Conservation (phyloP, 2,113 vertebrate genomes). For the Zosterops japonicus region DNA sequence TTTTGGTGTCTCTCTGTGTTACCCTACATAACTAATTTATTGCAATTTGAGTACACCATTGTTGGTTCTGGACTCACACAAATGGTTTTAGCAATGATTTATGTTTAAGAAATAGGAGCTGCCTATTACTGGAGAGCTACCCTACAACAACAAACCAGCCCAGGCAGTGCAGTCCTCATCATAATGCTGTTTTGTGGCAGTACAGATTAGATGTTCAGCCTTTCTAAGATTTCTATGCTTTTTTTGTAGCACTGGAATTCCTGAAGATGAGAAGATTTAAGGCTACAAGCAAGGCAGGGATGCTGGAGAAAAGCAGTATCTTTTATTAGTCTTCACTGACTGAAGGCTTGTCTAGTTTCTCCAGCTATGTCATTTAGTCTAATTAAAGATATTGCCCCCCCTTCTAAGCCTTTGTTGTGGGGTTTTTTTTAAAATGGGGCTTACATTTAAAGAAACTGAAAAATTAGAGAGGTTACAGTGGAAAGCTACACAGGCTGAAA, state of each 20-base stretch:
- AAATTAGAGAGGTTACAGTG: not conserved
- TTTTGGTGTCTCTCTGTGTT: not conserved
- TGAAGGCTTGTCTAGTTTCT: not conserved
- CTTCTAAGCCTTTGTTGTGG: not conserved
- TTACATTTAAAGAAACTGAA: not conserved
- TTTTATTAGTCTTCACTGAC: not conserved
- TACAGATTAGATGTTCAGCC: not conserved
- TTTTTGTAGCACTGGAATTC: not conserved
- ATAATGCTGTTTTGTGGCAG: not conserved
- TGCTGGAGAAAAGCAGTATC: not conserved
- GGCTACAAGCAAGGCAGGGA: not conserved
- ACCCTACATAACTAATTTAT: not conserved
- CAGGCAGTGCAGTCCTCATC: not conserved
- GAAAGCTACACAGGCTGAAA: not conserved
- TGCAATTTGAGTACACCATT: not conserved
- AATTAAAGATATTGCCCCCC: not conserved
- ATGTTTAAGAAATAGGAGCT: slow-evolving; percentile 37
- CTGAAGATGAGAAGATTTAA: not conserved
- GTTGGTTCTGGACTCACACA: slow-evolving; percentile 29
- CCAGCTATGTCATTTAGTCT: not conserved
- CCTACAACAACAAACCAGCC: slow-evolving; percentile 31
- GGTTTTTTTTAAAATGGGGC: not conserved
- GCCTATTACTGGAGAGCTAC: not conserved
- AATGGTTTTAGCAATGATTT: not conserved
- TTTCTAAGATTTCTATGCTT: not conserved